These are phyloP conservation scores for Acronicta alni DNA, from an alignment of 2,888 invertebrate species.

Conservation along the genomic window DNA sequence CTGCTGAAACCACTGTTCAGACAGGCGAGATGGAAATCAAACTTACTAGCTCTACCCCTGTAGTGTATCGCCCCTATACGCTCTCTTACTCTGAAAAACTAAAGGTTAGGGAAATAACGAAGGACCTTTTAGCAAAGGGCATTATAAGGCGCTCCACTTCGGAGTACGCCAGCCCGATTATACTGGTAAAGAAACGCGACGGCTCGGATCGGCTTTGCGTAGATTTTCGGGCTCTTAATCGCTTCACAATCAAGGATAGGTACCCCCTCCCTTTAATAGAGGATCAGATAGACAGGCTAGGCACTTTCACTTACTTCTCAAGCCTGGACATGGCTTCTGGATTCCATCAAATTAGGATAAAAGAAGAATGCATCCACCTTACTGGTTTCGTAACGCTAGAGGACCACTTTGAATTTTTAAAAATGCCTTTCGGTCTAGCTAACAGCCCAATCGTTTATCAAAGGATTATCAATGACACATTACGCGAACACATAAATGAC, in stretches of 20 bases:
- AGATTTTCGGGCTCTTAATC: neutral
- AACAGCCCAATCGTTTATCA: slow-evolving; percentile 15
- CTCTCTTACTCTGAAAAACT: no score
- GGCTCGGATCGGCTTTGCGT: neutral
- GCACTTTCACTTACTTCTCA: neutral
- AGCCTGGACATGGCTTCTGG: neutral
- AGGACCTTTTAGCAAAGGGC: neutral
- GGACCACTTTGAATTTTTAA: slow-evolving; percentile 19
- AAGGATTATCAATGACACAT: slow-evolving; percentile 5
- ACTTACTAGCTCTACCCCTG: no score
- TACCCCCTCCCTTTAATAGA: neutral
- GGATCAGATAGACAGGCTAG: slow-evolving; percentile 1
- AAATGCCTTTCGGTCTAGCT: slow-evolving; percentile 11
- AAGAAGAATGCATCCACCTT: slow-evolving; percentile 21
- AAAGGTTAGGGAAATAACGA: neutral
- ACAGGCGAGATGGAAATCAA: no score
- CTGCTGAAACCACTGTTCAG: no score
- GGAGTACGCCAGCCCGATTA: neutral
- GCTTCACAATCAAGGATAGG: neutral
- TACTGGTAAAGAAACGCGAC: slow-evolving; percentile 1
- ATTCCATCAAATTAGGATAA: no score
- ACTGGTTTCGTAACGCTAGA: slow-evolving; percentile 43
- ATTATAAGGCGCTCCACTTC: neutral
- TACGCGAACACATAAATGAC: slow-evolving; percentile 1
- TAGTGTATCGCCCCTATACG: no score